A percentile compares a stretch with the other conserved stretches of the same genome.
phyloP scores from a whole-genome alignment of 2,888 invertebrate species.

The Caenorhabditis sulstoni region DNA sequence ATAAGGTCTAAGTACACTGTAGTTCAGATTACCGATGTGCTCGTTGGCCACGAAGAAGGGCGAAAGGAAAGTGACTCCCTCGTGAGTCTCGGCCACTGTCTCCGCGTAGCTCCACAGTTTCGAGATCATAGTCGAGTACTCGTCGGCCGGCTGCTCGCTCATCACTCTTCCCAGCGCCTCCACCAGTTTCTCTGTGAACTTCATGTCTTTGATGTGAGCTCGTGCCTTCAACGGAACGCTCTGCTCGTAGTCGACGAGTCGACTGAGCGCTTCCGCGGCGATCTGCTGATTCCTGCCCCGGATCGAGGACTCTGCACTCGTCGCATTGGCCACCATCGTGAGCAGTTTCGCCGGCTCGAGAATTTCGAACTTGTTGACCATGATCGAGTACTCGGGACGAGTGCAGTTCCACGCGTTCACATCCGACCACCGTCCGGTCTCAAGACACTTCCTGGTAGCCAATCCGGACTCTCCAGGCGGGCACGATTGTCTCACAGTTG shows the following conservation, averaged over 20 bases:
- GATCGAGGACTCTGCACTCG: slow-evolving; percentile 61
- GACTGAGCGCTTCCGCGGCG: slow-evolving; percentile 60
- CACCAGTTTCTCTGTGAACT: slow-evolving; percentile 61
- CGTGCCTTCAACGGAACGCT: slow-evolving; percentile 27
- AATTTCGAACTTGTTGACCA: slow-evolving; percentile 69
- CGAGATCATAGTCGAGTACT: slow-evolving; percentile 63
- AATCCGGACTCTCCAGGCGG: slow-evolving; percentile 70
- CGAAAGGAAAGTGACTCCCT: slow-evolving; percentile 60
- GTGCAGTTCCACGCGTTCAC: slow-evolving; percentile 77
- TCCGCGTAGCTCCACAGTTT: slow-evolving; percentile 69
- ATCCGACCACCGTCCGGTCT: slow-evolving; percentile 69
- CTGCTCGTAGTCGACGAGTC: slow-evolving; percentile 63
- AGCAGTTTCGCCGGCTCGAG: slow-evolving; percentile 62
- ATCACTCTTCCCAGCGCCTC: slow-evolving; percentile 62
- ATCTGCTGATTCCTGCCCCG: slow-evolving; percentile 68
- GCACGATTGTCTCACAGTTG: slow-evolving; percentile 69
- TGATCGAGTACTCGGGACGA: slow-evolving; percentile 64
- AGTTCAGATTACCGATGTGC: slow-evolving; percentile 64
- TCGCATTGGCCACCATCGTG: slow-evolving; percentile 64
- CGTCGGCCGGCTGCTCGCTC: slow-evolving; percentile 61
- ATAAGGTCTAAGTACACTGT: neutral
- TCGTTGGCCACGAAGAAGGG: slow-evolving; percentile 64
- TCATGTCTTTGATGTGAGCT: slow-evolving; percentile 62
- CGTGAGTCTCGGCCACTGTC: slow-evolving; percentile 62
- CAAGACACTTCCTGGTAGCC: slow-evolving; percentile 71